Conservation (phyloP, 2,888 invertebrate genomes). For the Heliconius erato region DNA sequence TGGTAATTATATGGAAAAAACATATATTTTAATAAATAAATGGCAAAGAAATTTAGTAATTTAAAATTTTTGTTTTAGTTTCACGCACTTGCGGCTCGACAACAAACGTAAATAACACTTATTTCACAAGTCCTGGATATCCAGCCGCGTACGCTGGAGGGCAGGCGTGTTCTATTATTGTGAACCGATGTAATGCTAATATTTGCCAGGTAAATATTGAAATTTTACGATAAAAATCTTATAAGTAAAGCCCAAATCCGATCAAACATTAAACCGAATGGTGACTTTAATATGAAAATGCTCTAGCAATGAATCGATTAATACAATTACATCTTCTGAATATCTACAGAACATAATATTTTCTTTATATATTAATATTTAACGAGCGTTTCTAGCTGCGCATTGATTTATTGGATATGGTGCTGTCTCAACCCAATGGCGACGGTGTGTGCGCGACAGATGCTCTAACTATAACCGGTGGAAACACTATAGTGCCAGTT, state of each 20-base stretch:
- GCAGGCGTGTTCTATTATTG: slow-evolving; percentile 89
- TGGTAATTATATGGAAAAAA: slow-evolving; percentile 78
- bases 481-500: slow-evolving; percentile 88
- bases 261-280: no score
- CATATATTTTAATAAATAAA: neutral
- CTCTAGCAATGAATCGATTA: no score
- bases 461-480: slow-evolving; percentile 89
- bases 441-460: slow-evolving; percentile 90
- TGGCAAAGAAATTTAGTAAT: neutral
- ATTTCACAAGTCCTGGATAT: slow-evolving; percentile 92
- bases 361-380: neutral
- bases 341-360: neutral
- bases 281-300: no score
- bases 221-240: neutral
- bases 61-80: slow-evolving; percentile 80
- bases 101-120: slow-evolving; percentile 92
- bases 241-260: neutral
- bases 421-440: slow-evolving; percentile 90
- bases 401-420: slow-evolving; percentile 91
- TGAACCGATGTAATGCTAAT: slow-evolving; percentile 88
- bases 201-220: slow-evolving; percentile 88
- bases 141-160: slow-evolving; percentile 90
- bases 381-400: slow-evolving; percentile 85
- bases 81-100: slow-evolving; percentile 90
- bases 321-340: neutral